A percentile compares a stretch with the other conserved stretches of the same genome.
Conservation (phyloP, 1,140 invertebrate genomes). For the Aphelenchoides avenae region DNA sequence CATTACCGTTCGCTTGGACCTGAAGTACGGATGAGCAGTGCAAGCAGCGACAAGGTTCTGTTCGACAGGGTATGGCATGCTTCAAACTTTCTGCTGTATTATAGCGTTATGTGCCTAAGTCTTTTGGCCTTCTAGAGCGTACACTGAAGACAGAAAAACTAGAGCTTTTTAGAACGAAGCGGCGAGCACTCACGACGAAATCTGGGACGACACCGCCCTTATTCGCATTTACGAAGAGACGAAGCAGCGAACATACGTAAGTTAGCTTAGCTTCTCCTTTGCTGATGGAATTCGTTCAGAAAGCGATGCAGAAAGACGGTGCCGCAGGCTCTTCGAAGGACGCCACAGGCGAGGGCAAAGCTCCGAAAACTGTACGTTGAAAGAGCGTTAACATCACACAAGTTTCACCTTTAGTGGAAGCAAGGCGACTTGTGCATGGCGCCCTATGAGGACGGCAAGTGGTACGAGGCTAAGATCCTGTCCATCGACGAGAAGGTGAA, state of each 20-base stretch:
- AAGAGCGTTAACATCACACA: neutral
- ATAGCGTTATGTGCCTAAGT: neutral
- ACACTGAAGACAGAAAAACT: neutral
- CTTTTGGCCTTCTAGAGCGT: neutral
- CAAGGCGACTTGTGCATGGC: constrained; percentile 36
- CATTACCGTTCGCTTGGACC: neutral
- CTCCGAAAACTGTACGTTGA: neutral
- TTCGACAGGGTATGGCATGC: constrained; percentile 5
- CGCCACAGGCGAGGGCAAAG: constrained; percentile 8
- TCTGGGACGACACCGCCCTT: constrained; percentile 32
- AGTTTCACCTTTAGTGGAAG: constrained; percentile 31
- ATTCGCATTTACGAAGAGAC: constrained; percentile 35
- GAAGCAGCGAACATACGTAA: constrained; percentile 17
- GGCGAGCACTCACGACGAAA: constrained; percentile 3
- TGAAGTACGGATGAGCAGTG: neutral
- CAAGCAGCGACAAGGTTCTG: neutral
- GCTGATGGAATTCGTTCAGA: constrained; percentile 19
- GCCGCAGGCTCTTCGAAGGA: constrained; percentile 1
- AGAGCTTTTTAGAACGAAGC: constrained; percentile 4
- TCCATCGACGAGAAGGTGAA: constrained; percentile 2
- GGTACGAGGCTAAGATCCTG: constrained; percentile 36
- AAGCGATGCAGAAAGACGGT: constrained; percentile 12
- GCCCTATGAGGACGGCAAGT: constrained; percentile 32
- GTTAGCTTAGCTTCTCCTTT: neutral
- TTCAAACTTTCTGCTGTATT: constrained; percentile 1